Evolutionary conservation across 2,888 invertebrate species (phyloP).

Genomic region (Cordilura impudica): DNA sequence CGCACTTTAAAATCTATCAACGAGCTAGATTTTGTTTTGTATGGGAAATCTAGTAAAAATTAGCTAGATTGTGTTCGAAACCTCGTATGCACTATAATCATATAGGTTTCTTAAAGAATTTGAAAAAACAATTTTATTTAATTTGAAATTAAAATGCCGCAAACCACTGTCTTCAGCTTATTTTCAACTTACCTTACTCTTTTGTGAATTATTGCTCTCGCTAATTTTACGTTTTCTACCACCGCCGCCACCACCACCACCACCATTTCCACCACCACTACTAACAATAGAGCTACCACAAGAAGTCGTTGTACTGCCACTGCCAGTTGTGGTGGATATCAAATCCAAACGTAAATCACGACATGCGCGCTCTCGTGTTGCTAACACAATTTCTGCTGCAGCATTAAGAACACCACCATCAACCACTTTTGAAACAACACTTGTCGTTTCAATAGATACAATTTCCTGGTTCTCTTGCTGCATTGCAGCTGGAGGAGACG

Average conservation of each 20-base stretch:
- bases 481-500: constrained; percentile 7
- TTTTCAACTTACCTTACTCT: constrained; percentile 73
- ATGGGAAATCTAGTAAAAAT: no score
- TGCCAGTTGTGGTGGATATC: constrained; percentile 65
- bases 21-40: no score
- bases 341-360: constrained; percentile 76
- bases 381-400: constrained; percentile 47
- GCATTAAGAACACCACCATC: constrained; percentile 1
- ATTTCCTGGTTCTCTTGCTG: constrained; percentile 31
- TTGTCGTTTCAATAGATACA: constrained; percentile 58
- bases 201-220: constrained; percentile 76
- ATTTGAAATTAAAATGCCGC: no score
- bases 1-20: no score
- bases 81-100: no score
- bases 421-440: constrained; percentile 1
- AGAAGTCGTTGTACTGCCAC: constrained; percentile 37
- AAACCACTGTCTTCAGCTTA: constrained; percentile 15
- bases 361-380: constrained; percentile 69
- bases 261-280: constrained; percentile 62
- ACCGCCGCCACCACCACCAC: constrained; percentile 65
- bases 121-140: no score
- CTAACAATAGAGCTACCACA: constrained; percentile 69
- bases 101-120: no score
- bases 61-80: no score
- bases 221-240: constrained; percentile 76